A percentile compares a stretch with the other conserved stretches of the same genome.
Conservation (phyloP, 2,113 vertebrate species). For the Chauna torquata region DNA sequence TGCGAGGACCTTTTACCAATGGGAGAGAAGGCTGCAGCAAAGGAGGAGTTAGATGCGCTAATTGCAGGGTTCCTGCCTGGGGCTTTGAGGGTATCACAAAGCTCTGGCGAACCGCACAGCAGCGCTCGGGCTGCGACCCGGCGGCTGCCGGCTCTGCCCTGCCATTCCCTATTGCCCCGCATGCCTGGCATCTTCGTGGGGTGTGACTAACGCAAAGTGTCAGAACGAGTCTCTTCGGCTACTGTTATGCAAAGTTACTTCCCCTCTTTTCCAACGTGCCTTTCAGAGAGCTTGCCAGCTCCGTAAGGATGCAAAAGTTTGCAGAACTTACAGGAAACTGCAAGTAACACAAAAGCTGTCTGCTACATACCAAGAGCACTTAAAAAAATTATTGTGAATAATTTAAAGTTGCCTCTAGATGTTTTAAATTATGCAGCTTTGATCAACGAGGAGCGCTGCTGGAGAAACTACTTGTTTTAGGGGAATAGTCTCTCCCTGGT, state of each 20-base stretch:
- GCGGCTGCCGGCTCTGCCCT: neutral
- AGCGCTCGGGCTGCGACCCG: neutral
- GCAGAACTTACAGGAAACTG: neutral
- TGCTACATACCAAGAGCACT: neutral
- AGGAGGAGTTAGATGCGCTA: constrained; percentile 73
- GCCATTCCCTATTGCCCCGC: neutral
- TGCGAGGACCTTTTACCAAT: constrained; percentile 75
- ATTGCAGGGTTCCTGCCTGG: constrained; percentile 45
- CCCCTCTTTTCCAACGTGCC: neutral
- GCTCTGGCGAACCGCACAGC: neutral
- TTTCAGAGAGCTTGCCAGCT: neutral
- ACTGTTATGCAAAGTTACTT: neutral
- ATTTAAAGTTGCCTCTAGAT: constrained; percentile 67
- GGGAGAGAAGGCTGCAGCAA: constrained; percentile 67
- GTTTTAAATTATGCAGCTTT: constrained; percentile 77
- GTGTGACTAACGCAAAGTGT: neutral
- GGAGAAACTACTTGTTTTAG: constrained; percentile 32
- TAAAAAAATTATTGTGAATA: constrained; percentile 31
- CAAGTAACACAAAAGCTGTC: neutral
- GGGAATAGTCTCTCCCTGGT: constrained; percentile 37
- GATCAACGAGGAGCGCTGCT: constrained; percentile 64
- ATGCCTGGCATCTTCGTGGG: neutral
- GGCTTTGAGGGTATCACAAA: constrained; percentile 36
- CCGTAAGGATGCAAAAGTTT: neutral
- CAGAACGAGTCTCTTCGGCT: neutral